These are phyloP conservation scores for Ornithoptera alexandrae DNA, from an alignment of 2,888 invertebrate species.

Conservation along the genomic window DNA sequence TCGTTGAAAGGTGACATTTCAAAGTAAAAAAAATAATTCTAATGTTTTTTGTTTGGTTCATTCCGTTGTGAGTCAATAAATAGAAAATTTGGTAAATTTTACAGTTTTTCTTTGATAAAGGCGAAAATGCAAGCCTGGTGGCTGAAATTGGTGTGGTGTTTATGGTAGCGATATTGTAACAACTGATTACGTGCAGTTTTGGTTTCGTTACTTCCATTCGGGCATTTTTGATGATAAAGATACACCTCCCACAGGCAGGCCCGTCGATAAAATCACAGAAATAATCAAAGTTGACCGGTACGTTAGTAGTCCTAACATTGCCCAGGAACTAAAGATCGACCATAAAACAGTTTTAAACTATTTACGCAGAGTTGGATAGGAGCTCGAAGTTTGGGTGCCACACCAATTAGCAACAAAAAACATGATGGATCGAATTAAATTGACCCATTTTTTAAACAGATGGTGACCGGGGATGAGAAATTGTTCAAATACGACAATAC, in stretches of 20 bases:
- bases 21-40: neutral
- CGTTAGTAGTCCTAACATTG: neutral
- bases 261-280: conserved; percentile 2
- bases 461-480: neutral
- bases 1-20: neutral
- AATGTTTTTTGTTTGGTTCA: neutral
- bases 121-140: neutral
- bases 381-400: too few relatives aligned
- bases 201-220: neutral
- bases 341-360: neutral
- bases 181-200: neutral
- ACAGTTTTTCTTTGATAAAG: conserved; percentile 5
- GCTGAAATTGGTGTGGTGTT: neutral
- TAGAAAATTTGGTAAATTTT: neutral
- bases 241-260: neutral
- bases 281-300: neutral
- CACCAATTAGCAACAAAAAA: neutral
- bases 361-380: neutral
- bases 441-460: neutral
- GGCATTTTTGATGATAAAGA: neutral
- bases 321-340: neutral
- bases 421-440: too few relatives aligned
- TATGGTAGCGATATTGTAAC: neutral
- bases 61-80: neutral
- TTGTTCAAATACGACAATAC: neutral